These are phyloP conservation scores for Globodera ellingtonae DNA, from an alignment of 1,140 invertebrate genomes.

Conservation along the genomic window DNA sequence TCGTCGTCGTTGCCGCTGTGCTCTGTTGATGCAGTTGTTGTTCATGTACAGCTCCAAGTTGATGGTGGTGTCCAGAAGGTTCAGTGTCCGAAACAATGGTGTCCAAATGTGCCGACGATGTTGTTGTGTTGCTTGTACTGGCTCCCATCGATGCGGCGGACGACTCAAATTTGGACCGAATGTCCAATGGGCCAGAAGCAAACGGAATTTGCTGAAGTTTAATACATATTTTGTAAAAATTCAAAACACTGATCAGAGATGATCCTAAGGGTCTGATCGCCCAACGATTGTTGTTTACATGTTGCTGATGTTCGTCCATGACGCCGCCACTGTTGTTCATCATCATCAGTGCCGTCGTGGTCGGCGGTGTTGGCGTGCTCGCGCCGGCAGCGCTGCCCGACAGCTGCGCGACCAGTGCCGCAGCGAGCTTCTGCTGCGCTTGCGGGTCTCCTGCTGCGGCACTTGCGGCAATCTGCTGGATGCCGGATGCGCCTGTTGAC, in stretches of 20 bases:
- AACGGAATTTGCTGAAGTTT: slow-evolving; percentile 33
- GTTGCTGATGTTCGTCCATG: neutral
- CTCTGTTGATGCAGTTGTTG: slow-evolving; percentile 12
- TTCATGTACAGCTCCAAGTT: neutral
- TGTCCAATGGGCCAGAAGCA: slow-evolving; percentile 43
- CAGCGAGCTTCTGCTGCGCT: neutral
- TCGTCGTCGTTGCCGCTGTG: neutral
- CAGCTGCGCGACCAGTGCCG: neutral
- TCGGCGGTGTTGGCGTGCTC: neutral
- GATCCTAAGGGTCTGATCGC: no score
- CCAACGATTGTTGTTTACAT: neutral
- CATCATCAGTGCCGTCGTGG: neutral
- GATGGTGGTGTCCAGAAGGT: slow-evolving; percentile 14
- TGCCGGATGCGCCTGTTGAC: neutral
- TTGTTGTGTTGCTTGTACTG: slow-evolving; percentile 14
- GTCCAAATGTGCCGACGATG: neutral
- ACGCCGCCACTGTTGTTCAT: slow-evolving; percentile 12
- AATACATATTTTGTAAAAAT: neutral
- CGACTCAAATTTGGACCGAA: slow-evolving; percentile 48
- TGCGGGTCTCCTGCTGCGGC: neutral
- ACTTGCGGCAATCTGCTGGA: neutral
- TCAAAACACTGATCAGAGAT: no score
- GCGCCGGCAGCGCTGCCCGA: neutral
- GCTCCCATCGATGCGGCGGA: neutral
- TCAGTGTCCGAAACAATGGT: neutral